phyloP scores from a whole-genome alignment of 2,888 invertebrate species.

The Drosophila neutralis region DNA sequence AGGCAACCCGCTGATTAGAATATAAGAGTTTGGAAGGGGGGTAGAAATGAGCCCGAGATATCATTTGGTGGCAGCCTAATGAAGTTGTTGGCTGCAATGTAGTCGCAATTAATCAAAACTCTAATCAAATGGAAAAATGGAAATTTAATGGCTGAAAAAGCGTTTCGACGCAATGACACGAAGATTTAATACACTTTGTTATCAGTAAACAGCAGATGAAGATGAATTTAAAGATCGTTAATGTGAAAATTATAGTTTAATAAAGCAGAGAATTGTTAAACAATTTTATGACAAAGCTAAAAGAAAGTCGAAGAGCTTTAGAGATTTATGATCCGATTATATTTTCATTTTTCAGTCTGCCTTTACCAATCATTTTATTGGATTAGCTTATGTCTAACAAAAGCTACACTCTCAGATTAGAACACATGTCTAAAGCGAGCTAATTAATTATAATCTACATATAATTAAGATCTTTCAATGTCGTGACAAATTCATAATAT shows the following conservation, averaged over 20 bases:
- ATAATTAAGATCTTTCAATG: neutral
- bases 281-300: neutral
- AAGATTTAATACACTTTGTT: conserved; percentile 14
- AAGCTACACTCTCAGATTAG: neutral
- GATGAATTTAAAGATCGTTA: neutral
- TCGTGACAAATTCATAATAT: neutral
- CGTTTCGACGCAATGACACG: conserved; percentile 36
- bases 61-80: conserved; percentile 64
- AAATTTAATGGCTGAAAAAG: conserved; percentile 76
- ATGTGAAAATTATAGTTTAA: neutral
- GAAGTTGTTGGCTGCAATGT: conserved; percentile 64
- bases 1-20: conserved; percentile 70
- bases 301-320: neutral
- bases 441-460: neutral
- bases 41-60: conserved; percentile 29
- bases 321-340: neutral
- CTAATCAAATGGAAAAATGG: conserved; percentile 75
- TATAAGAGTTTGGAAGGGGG: conserved; percentile 32
- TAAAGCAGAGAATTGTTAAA: neutral
- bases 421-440: neutral
- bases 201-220: neutral
- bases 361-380: neutral
- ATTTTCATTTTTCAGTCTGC: neutral
- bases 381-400: neutral
- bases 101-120: conserved; percentile 75